A percentile compares a stretch with the other conserved stretches of the same genome.
phyloP scores from a whole-genome alignment of 2,113 vertebrate genomes.

The Mesembrinibis cayennensis region DNA sequence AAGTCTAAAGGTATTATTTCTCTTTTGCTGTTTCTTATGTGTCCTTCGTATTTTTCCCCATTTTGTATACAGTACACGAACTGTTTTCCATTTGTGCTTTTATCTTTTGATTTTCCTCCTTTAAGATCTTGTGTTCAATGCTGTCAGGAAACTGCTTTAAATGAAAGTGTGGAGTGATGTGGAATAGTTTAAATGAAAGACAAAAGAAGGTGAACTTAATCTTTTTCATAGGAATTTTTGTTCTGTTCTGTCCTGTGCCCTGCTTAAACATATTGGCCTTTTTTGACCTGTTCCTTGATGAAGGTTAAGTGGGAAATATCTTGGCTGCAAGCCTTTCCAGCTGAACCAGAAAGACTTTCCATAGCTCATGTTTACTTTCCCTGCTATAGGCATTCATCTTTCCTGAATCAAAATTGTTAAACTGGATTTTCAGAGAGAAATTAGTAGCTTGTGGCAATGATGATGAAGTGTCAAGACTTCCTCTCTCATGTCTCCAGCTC shows the following conservation, averaged over 20 bases:
- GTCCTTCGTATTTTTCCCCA: neutral
- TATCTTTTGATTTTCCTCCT: neutral
- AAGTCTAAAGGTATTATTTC: neutral
- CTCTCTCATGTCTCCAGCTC: neutral
- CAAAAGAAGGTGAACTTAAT: conserved; percentile 25
- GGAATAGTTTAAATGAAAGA: conserved; percentile 5
- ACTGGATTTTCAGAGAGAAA: neutral
- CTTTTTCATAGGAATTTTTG: conserved; percentile 20
- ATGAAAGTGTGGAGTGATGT: neutral
- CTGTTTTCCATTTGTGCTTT: neutral
- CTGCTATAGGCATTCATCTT: neutral
- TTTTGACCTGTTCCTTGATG: conserved; percentile 35
- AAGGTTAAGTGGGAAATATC: conserved; percentile 20
- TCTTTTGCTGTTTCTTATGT: neutral
- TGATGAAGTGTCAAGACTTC: neutral
- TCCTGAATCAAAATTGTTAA: neutral
- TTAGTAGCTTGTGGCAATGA: neutral
- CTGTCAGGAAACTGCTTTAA: conserved; percentile 13
- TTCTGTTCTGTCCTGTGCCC: neutral
- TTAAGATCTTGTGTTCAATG: neutral
- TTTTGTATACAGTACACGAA: neutral
- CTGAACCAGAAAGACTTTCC: conserved; percentile 18
- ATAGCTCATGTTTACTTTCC: neutral
- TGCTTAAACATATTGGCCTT: conserved; percentile 20
- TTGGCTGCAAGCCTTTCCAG: neutral